These are phyloP conservation scores for Actinostola sp. DNA, from an alignment of 92 coral and sea anemone genomes.

Conservation along the genomic window DNA sequence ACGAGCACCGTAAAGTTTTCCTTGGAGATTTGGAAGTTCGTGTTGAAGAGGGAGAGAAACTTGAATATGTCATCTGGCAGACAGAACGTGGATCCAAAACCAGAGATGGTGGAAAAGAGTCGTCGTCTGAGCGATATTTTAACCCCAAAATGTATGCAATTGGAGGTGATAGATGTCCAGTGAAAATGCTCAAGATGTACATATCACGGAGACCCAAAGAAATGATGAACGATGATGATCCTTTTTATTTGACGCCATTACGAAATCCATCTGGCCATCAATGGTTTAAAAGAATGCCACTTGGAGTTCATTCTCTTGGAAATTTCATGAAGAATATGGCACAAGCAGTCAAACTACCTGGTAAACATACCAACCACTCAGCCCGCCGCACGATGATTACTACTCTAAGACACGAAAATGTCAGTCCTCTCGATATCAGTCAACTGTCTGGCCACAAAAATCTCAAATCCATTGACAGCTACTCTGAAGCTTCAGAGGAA, in stretches of 20 bases:
- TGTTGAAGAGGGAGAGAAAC: constrained; percentile 33
- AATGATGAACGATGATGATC: constrained; percentile 30
- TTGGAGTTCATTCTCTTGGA: constrained; percentile 48
- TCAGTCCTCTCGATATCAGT: no score
- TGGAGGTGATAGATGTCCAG: no score
- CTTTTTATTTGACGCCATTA: constrained; percentile 19
- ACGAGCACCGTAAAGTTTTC: constrained; percentile 47
- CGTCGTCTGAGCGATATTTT: constrained; percentile 43
- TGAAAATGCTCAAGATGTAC: constrained; percentile 15
- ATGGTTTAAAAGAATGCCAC: constrained; percentile 42
- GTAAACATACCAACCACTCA: constrained; percentile 54
- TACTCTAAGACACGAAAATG: constrained; percentile 27
- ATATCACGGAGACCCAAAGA: constrained; percentile 24
- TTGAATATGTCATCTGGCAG: constrained; percentile 42
- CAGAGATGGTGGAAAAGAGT: constrained; percentile 45
- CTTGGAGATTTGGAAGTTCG: constrained; percentile 40
- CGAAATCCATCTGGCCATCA: constrained; percentile 9
- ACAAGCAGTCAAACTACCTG: constrained; percentile 42
- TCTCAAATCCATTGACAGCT: constrained; percentile 27
- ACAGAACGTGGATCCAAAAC: constrained; percentile 47
- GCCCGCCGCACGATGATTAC: constrained; percentile 53
- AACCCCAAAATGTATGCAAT: constrained; percentile 29
- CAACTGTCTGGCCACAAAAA: constrained; percentile 48
- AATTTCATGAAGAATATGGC: no score
- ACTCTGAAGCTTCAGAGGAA: constrained; percentile 15